Base-by-base conservation (phyloP, 1,140 invertebrate species). In the Episyrphus balteatus region DNA sequence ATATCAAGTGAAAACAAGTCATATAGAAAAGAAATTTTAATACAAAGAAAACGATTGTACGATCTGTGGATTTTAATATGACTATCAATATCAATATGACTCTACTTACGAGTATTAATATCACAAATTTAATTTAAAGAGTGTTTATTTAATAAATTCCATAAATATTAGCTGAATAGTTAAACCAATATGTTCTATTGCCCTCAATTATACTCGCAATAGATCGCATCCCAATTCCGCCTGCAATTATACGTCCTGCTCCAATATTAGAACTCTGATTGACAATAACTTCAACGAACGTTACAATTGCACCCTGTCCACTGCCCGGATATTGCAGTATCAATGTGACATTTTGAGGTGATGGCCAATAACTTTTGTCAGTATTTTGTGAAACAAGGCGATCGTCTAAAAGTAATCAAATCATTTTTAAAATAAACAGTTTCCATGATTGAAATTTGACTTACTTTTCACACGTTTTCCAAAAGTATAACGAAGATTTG, bases 261-360 rank as follows among this genome's bases (percentile, higher is more conserved):
- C 46, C 46, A n/a, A 41, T 42, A 30, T 42, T 47, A 10, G 38
- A 42, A 14, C 18, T 40, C 34, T 47, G 46, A n/a, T 47, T 32
- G 34, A 39, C 36, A 31, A 19, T 34, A 19, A 47, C 17, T 41
- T 33, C 11, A 33, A 42, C 19, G 18, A 33, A 47, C 6, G 46
- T 42, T 3, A 47, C 5, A 14, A 42, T 21, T 33, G 46, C 46
- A 13, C 46, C 46, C n/a, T 14, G 26, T 33, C 46, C 39, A 17
- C 19, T 42, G 8, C n/a, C n/a, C 13, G 46, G 46, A 21, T 47
- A 47, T 32, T 14, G 14, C 3, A 47, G 18, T 17, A 32, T 41
- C 3, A 39, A 19, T 1, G 17, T 32, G 9, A 47, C 46, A 42
- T 47, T 42, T 42, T 42, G 46, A 13, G 40, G 14, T 13, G 36